Evolutionary conservation across 2,113 vertebrate genomes (phyloP), one percentile per base, ranked within the genome.

Genomic region (Plecotus auritus): DNA sequence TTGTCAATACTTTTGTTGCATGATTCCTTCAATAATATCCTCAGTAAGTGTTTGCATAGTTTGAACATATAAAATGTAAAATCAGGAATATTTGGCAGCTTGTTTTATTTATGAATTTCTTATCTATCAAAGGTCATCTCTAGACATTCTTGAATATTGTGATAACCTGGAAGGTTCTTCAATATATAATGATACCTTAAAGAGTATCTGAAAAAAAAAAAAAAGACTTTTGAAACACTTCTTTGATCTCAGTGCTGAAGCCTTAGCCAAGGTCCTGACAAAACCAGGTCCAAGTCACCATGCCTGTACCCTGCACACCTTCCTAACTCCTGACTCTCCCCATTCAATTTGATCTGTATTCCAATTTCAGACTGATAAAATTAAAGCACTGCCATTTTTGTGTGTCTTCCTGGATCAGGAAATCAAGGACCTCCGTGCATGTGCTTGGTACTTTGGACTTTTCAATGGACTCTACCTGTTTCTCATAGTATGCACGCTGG

Each of bases 31-130:
- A 64, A 0, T 89, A 42, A 56, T 59, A 64, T 73, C 4, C 7
- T 84, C 0, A 87, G 28, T 67, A 76, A 77, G 2, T 56, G 20
- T 69, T 94, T n/a, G 6, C 64, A 78, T 0, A 94, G 9, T 83
- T 86, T n/a, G 47, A 93, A 80, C 14, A 54, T 64, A 89, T 37
- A 20, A 77, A 92, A 49, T 86, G 9, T 77, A 74, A 93, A 93
- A 85, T 85, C 16, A 76, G 5, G 2, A 51, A 28, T 56, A 2
- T 32, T n/a, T 7, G 56, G 2, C 7, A 49, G 9, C 30, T 23
- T 59, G 76, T 72, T 73, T 85, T 23, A 69, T 70, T 82, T 95
- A 72, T 45, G 45, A 88, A 76, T 42, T 86, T 77, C 26, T 59
- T 49, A 11, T 45, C 35, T 88, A n/a, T n/a, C 2, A 1, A 64